phyloP scores from a whole-genome alignment of 64 coral and sea anemone genomes.

The Dendronephthya gigantea region DNA sequence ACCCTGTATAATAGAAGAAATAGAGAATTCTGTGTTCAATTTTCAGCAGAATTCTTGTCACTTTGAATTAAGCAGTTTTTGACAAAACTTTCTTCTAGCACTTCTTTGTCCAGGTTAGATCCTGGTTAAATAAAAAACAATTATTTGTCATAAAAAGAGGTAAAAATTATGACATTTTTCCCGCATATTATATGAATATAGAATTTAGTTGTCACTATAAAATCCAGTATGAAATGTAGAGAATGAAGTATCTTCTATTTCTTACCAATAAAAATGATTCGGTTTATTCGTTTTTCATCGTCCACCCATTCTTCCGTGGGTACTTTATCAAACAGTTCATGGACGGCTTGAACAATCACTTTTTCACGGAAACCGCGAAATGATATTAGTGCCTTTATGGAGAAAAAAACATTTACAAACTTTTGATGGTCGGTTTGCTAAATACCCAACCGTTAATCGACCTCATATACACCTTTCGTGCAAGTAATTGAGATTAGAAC shows the following conservation, averaged over 20 bases:
- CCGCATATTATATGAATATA: background rate
- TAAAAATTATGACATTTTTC: background rate
- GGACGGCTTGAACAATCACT: conserved; percentile 11
- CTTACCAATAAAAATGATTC: conserved; percentile 8
- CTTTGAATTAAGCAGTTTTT: background rate
- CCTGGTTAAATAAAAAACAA: background rate
- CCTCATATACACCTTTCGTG: background rate
- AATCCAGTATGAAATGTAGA: too few species aligned
- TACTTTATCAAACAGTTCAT: conserved; percentile 17
- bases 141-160: background rate
- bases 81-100: background rate
- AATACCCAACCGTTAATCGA: too few species aligned
- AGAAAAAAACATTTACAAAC: background rate
- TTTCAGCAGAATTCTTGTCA: too few species aligned
- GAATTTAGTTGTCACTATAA: background rate
- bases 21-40: too few species aligned
- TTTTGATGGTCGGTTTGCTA: background rate
- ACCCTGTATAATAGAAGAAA: too few species aligned
- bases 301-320: background rate
- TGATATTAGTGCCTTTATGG: conserved; percentile 3
- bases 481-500: too few species aligned
- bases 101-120: background rate
- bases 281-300: background rate
- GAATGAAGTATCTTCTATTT: background rate
- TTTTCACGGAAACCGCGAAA: background rate